Evolutionary conservation across 2,797 vertebrate genomes (phyloP).

Genomic region (Anguilla obscura): DNA sequence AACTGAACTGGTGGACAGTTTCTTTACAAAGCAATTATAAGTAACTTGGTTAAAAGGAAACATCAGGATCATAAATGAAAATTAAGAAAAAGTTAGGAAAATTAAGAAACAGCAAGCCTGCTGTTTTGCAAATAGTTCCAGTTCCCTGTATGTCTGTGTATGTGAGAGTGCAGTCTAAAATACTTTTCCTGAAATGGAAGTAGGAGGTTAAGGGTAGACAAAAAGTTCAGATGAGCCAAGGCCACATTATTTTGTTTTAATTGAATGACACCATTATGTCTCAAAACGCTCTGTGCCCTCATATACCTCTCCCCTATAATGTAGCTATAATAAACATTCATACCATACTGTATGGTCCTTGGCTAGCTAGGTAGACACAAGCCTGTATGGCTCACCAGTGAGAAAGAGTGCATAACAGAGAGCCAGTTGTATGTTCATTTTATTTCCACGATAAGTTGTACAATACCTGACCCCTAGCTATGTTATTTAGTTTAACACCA

Average conservation of each 20-base stretch:
- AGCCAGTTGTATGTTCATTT: background rate
- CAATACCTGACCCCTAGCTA: background rate
- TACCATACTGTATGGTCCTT: background rate
- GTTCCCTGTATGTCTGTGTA: background rate
- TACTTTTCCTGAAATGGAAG: slow-evolving; percentile 6
- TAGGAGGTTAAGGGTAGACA: background rate
- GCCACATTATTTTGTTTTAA: background rate
- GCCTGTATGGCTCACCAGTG: too few relatives aligned
- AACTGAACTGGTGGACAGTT: slow-evolving; percentile 41
- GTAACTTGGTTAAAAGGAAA: slow-evolving; percentile 8
- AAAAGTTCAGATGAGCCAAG: background rate
- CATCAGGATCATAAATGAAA: background rate
- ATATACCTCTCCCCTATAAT: background rate
- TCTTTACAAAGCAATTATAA: background rate
- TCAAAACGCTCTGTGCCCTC: background rate
- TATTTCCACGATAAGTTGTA: background rate
- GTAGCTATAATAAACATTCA: slow-evolving; percentile 31
- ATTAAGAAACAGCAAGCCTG: background rate
- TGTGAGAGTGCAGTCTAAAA: background rate
- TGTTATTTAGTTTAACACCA: background rate
- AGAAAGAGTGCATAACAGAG: too few relatives aligned
- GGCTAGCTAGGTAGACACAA: background rate
- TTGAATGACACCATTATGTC: background rate
- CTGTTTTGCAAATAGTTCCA: background rate
- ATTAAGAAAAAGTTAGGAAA: background rate